Conservation (phyloP, 1,140 invertebrate genomes). For the Scaptomyza pallida region DNA sequence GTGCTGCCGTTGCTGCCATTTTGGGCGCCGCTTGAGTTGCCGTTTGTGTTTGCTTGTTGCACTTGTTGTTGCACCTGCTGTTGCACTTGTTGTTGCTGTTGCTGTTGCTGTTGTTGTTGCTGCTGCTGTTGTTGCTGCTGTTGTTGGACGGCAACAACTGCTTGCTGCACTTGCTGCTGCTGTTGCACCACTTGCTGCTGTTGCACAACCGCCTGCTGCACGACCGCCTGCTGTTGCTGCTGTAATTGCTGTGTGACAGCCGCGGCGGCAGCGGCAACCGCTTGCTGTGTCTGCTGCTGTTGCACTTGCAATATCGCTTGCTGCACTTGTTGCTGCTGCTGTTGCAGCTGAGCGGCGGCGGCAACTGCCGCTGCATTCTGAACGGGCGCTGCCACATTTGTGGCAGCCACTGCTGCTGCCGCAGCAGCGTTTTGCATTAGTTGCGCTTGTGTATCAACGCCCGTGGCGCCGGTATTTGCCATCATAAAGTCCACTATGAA, state of each 20-base stretch:
- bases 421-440: constrained; percentile 87
- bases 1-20: constrained; percentile 77
- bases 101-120: constrained; percentile 48
- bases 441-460: constrained; percentile 86
- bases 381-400: constrained; percentile 90
- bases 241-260: constrained; percentile 77
- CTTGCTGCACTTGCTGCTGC: constrained; percentile 53
- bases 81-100: constrained; percentile 36
- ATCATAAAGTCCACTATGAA: constrained; percentile 82
- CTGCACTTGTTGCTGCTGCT: constrained; percentile 82
- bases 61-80: constrained; percentile 40
- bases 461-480: constrained; percentile 85
- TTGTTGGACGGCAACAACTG: constrained; percentile 56
- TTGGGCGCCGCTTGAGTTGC: constrained; percentile 61
- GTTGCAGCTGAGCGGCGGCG: constrained; percentile 88
- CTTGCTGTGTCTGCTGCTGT: constrained; percentile 86
- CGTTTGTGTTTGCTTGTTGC: constrained; percentile 64
- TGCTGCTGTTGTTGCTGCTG: constrained; percentile 59
- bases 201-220: constrained; percentile 54
- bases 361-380: constrained; percentile 83
- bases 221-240: constrained; percentile 65
- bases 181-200: constrained; percentile 49
- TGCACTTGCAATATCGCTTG: constrained; percentile 83
- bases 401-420: constrained; percentile 69
- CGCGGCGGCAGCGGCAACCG: constrained; percentile 86